Base-by-base conservation (phyloP, 2,888 invertebrate species). In the Scaptomyza flava region DNA sequence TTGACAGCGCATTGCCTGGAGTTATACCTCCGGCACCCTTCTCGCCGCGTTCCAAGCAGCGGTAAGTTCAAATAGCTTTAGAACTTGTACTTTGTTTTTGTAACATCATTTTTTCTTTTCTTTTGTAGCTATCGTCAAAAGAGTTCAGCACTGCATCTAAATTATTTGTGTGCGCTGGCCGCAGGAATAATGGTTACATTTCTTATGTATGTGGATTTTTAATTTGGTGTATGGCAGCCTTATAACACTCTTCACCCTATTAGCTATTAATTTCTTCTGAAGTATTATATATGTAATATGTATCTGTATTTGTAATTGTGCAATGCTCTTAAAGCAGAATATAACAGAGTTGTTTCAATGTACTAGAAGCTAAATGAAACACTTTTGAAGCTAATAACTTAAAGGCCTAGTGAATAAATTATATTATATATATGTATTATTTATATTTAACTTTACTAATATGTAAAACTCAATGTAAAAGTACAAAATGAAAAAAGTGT, bases 1-100 rank as follows among this genome's bases (percentile, higher is more conserved):
- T 94, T 77, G 94, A 94, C 88, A 94, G 94, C 64, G 92, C 92
- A 77, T 91, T 93, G 48, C 94, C 94, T 0, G 94, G 94, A 14
- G 89, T 94, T 4, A 92, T 93, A 87, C 94, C 94, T 27, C 94
- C 94, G 4, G 93, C 93, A 46, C 94, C 94, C 20, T 93, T 94
- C 69, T 93, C 93, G 54, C 93, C 93, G 12, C 90, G 90, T 27
- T 93, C 93, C 73, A 92, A 92, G 36, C 92, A 93, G 23, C 92
- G 93, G 92, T 91, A 81, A 89, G 85, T 34, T 14, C 0, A 11
- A 11, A 11, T 11, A 8, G 2, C n/a, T n/a, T 20, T 20, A 5
- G 8, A 7, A 12, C 2, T 36, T 23, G 8, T 8, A 0, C 38
- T 46, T 51, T 31, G 9, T 33, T 58, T 30, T 17, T 41, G 8